phyloP scores from a whole-genome alignment of 2,797 vertebrate genomes.

The Sebastes matsubarae region DNA sequence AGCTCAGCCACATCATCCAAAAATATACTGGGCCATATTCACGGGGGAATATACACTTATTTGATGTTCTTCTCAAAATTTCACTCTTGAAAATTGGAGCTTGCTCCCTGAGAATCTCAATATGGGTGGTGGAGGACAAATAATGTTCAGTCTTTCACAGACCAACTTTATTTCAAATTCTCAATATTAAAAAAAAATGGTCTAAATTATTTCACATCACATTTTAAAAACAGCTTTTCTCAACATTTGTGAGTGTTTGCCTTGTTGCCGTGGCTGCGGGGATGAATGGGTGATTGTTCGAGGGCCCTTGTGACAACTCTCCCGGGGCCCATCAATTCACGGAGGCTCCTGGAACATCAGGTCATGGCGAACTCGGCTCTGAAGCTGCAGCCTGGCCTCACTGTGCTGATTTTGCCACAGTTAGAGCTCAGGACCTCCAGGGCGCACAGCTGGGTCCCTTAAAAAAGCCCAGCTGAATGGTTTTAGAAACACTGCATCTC shows the following conservation, averaged over 20 bases:
- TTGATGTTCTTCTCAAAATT: conserved; percentile 35
- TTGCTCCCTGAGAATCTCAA: not conserved
- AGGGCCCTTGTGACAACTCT: conserved; percentile 69
- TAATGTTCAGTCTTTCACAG: not conserved
- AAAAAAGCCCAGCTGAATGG: conserved; percentile 72
- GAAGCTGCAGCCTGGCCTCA: conserved; percentile 56
- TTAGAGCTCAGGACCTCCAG: conserved; percentile 72
- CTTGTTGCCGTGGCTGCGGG: conserved; percentile 50
- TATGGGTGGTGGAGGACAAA: not conserved
- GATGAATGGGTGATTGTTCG: conserved; percentile 81
- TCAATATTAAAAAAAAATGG: not conserved
- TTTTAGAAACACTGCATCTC: conserved; percentile 78
- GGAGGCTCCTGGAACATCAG: conserved; percentile 78
- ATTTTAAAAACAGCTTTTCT: conserved; percentile 24
- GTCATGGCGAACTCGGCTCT: conserved; percentile 67
- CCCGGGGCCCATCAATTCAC: conserved; percentile 78
- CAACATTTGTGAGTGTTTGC: conserved; percentile 32
- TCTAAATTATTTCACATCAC: not conserved
- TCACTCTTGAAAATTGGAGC: conserved; percentile 30
- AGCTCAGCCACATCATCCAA: conserved; percentile 65
- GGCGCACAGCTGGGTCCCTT: conserved; percentile 79
- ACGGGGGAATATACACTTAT: conserved; percentile 32
- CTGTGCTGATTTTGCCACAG: conserved; percentile 66
- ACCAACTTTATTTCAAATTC: not conserved
- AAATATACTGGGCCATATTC: conserved; percentile 62